Evolutionary conservation across 1,140 invertebrate genomes (phyloP).

Genomic region (Drosophila mayri): DNA sequence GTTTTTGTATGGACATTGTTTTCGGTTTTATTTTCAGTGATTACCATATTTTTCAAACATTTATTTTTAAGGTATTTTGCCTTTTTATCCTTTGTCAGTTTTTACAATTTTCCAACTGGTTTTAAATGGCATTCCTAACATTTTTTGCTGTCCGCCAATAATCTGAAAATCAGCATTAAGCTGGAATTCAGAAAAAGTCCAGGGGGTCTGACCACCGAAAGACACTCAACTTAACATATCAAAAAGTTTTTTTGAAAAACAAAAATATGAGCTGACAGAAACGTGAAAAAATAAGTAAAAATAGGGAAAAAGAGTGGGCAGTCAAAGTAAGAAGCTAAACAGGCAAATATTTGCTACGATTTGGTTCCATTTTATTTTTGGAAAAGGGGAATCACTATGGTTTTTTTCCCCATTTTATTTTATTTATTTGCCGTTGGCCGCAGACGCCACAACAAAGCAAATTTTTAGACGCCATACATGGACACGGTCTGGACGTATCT

Average conservation of each 20-base stretch:
- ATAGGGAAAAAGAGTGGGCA: neutral
- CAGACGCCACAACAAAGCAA: conserved; percentile 78
- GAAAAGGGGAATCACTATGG: conserved; percentile 1
- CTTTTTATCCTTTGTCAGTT: neutral
- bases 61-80: neutral
- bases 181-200: neutral
- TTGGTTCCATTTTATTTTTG: conserved; percentile 39
- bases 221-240: conserved; percentile 58
- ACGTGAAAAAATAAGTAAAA: conserved; percentile 2
- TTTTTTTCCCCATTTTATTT: conserved; percentile 5
- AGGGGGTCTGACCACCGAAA: conserved; percentile 16
- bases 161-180: conserved; percentile 74
- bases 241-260: conserved; percentile 61
- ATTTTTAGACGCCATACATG: conserved; percentile 43
- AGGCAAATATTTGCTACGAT: conserved; percentile 44
- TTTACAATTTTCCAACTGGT: neutral
- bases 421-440: conserved; percentile 50
- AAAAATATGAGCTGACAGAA: conserved; percentile 15
- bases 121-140: neutral
- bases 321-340: conserved; percentile 24
- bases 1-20: neutral
- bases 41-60: no score
- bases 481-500: conserved; percentile 16
- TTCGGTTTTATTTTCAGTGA: neutral
- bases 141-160: conserved; percentile 52